Evolutionary conservation across 2,888 invertebrate species (phyloP).

Genomic region (Drosophila suboccidentalis): DNA sequence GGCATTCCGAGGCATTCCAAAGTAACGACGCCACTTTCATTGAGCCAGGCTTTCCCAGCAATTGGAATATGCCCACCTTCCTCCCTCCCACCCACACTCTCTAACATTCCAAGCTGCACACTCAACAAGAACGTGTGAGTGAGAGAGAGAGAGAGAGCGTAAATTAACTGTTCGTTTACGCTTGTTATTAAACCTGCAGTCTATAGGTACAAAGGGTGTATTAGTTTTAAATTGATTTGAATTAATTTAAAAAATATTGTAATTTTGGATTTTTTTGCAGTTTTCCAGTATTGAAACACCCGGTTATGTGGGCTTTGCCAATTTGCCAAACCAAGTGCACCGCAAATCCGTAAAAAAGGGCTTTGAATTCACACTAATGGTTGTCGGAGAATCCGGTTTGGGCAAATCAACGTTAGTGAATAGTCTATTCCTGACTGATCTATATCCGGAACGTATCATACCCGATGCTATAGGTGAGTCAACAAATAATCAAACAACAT

Average conservation of each 20-base stretch:
- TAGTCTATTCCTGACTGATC: slow-evolving; percentile 96
- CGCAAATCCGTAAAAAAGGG: slow-evolving; percentile 99
- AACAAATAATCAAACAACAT: background rate
- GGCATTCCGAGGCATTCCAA: slow-evolving; percentile 42
- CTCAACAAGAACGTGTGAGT: background rate
- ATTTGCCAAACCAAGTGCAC: slow-evolving; percentile 98
- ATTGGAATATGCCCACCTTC: background rate
- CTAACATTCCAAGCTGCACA: background rate
- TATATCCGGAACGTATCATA: slow-evolving; percentile 96
- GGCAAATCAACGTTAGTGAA: slow-evolving; percentile 98
- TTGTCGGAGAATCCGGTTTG: slow-evolving; percentile 95
- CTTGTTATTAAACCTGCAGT: background rate
- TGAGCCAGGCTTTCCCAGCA: slow-evolving; percentile 32
- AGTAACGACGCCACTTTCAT: slow-evolving; percentile 52
- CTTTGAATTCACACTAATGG: slow-evolving; percentile 99
- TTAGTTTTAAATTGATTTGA: background rate
- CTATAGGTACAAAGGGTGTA: slow-evolving; percentile 5
- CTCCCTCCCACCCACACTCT: background rate
- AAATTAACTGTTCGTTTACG: background rate
- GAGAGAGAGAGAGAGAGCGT: background rate
- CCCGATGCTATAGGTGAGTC: slow-evolving; percentile 93
- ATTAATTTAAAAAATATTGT: background rate
- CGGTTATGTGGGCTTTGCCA: slow-evolving; percentile 92
- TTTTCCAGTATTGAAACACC: slow-evolving; percentile 94
- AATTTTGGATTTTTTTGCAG: slow-evolving; percentile 85